These are phyloP conservation scores for Nansenia antarctica DNA, from an alignment of 2,113 vertebrate species.

Conservation along the genomic window DNA sequence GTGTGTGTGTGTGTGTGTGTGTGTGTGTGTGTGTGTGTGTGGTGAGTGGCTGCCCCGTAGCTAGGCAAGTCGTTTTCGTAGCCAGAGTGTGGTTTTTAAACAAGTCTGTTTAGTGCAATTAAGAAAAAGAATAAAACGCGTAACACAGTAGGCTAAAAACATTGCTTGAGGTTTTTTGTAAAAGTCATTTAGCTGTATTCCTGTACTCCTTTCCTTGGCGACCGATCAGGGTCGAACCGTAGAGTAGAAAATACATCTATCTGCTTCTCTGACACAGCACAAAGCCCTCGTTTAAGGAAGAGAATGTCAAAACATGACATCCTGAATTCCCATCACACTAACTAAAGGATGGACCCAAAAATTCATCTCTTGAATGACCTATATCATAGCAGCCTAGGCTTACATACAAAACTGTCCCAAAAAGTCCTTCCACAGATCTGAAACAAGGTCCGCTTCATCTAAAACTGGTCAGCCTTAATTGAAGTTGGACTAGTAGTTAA, in stretches of 20 bases:
- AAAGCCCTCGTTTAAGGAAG: slow-evolving; percentile 24
- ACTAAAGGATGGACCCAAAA: slow-evolving; percentile 41
- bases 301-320: slow-evolving; percentile 55
- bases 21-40: slow-evolving; percentile 50
- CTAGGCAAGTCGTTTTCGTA: slow-evolving; percentile 39
- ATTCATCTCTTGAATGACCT: slow-evolving; percentile 41
- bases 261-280: slow-evolving; percentile 38
- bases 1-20: slow-evolving; percentile 19
- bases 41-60: slow-evolving; percentile 13
- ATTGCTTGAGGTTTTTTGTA: slow-evolving; percentile 33
- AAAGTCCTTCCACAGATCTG: slow-evolving; percentile 21
- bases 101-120: slow-evolving; percentile 53
- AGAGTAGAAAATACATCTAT: slow-evolving; percentile 23
- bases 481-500: not conserved
- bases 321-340: slow-evolving; percentile 44
- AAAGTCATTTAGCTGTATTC: slow-evolving; percentile 7
- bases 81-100: slow-evolving; percentile 44
- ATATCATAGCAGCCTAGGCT: slow-evolving; percentile 1
- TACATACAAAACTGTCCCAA: slow-evolving; percentile 19
- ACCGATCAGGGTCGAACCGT: slow-evolving; percentile 7
- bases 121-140: slow-evolving; percentile 49
- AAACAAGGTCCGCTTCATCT: slow-evolving; percentile 24
- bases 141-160: slow-evolving; percentile 39
- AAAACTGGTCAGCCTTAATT: not conserved
- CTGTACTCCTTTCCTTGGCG: not conserved